Evolutionary conservation across 92 coral and sea anemone species (phyloP).

Genomic region (Zoanthus sansibaricus): DNA sequence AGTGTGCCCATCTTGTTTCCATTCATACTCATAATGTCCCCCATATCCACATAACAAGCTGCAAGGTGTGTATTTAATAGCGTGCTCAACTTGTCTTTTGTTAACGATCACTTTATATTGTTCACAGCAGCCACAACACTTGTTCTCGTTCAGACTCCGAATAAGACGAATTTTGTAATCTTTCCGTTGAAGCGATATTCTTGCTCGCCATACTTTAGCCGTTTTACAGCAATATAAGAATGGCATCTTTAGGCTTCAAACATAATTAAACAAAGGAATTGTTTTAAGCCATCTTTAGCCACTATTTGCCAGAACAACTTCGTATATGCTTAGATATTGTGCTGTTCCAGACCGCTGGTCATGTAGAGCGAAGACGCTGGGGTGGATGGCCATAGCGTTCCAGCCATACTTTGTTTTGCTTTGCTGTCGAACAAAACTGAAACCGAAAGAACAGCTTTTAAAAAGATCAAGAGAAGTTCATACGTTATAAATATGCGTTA

Average conservation of each 20-base stretch:
- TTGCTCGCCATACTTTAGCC: constrained; percentile 41
- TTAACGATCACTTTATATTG: constrained; percentile 53
- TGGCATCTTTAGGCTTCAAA: neutral
- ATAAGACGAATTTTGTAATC: constrained; percentile 47
- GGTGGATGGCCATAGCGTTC: no score
- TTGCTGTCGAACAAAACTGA: no score
- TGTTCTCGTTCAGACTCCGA: constrained; percentile 33
- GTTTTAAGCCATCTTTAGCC: no score
- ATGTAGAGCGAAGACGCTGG: no score
- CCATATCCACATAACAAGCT: constrained; percentile 54
- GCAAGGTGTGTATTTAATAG: constrained; percentile 45
- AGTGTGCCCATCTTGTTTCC: constrained; percentile 61
- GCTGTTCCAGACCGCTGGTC: no score
- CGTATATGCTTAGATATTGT: no score
- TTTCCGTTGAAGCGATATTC: constrained; percentile 31
- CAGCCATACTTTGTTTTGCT: no score
- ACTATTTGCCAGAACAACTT: no score
- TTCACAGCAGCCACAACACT: constrained; percentile 58
- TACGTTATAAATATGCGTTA: no score
- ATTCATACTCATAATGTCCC: constrained; percentile 56
- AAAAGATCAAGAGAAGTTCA: no score
- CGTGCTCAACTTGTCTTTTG: constrained; percentile 36
- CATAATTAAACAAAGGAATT: neutral
- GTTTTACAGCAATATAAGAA: constrained; percentile 36
- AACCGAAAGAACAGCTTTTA: no score